These are phyloP conservation scores for Caenorhabditis virilis DNA, from an alignment of 2,888 invertebrate genomes.

Conservation along the genomic window DNA sequence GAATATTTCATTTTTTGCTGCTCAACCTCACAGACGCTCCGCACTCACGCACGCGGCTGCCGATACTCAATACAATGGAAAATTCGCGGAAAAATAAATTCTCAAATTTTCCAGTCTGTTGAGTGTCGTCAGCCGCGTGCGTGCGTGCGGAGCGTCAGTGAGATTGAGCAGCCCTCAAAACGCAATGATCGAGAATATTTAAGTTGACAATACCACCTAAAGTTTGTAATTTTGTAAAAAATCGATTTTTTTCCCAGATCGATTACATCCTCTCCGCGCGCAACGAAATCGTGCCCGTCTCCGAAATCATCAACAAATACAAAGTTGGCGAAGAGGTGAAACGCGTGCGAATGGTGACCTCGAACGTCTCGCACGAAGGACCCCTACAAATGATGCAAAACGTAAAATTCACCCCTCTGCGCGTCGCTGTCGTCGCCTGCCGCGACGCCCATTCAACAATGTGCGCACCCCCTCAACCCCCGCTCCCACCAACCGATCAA, in stretches of 20 bases:
- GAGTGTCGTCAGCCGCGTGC: too few species aligned
- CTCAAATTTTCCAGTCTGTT: too few species aligned
- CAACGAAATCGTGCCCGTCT: slow-evolving; percentile 20
- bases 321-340: slow-evolving; percentile 21
- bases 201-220: background rate
- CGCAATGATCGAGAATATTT: too few species aligned
- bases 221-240: background rate
- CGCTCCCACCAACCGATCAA: slow-evolving; percentile 19
- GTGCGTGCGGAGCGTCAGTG: too few species aligned
- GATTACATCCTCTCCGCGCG: slow-evolving; percentile 31
- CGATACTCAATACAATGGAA: background rate
- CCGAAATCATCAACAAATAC: slow-evolving; percentile 16
- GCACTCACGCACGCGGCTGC: too few species aligned
- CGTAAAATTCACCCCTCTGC: slow-evolving; percentile 59
- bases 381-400: slow-evolving; percentile 1
- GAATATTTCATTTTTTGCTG: too few species aligned
- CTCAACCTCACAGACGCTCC: too few species aligned
- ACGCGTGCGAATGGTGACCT: slow-evolving; percentile 18
- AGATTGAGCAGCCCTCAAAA: too few species aligned
- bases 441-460: too few species aligned
- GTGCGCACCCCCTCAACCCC: too few species aligned
- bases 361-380: slow-evolving; percentile 50
- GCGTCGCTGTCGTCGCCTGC: slow-evolving; percentile 66
- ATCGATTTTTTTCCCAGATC: slow-evolving; percentile 10
- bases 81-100: background rate